Conservation (phyloP, 2,797 vertebrate genomes). For the Melanogrammus aeglefinus region DNA sequence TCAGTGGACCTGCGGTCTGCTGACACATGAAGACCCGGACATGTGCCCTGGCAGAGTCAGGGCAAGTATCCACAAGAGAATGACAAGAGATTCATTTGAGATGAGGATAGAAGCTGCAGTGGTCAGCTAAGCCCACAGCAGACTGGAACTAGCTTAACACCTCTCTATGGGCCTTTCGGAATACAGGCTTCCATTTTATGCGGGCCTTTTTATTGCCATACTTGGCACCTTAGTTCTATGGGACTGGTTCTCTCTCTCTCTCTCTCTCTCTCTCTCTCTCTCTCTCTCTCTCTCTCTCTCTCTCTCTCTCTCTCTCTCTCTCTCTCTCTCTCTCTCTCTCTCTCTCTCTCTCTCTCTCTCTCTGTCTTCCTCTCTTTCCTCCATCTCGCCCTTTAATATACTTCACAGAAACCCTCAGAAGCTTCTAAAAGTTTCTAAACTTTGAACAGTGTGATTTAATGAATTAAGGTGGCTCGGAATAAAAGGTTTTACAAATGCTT, state of each 20-base stretch:
- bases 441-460: neutral
- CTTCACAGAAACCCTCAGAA: slow-evolving; percentile 2
- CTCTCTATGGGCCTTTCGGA: neutral
- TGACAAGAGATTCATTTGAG: neutral
- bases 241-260: neutral
- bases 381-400: neutral
- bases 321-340: neutral
- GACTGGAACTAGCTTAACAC: neutral
- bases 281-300: neutral
- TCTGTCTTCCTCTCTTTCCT: neutral
- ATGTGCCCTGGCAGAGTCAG: neutral
- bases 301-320: neutral
- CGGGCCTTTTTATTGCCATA: neutral
- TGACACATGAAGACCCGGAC: neutral
- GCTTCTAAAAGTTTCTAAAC: neutral
- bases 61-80: neutral
- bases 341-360: neutral
- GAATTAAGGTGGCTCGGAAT: neutral
- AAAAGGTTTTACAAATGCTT: neutral
- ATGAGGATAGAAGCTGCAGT: neutral
- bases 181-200: neutral
- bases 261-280: neutral
- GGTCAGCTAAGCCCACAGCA: neutral
- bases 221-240: neutral
- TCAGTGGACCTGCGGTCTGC: neutral